phyloP scores from a whole-genome alignment of 1,140 invertebrate species.

The Heliothis virescens region DNA sequence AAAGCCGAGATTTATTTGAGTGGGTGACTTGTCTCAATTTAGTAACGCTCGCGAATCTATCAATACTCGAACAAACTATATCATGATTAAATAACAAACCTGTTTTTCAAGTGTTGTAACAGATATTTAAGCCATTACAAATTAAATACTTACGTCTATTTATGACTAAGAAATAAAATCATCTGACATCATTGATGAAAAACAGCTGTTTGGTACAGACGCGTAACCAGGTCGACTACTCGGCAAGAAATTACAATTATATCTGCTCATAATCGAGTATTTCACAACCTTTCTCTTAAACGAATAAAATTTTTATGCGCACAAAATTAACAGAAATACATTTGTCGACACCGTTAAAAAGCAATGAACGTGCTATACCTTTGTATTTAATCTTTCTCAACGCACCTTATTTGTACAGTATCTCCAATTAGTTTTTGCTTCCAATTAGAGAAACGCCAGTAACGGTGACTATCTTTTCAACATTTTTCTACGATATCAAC shows the following conservation, averaged over 20 bases:
- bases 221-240: slow-evolving; percentile 37
- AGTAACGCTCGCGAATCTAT: background rate
- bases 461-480: slow-evolving; percentile 22
- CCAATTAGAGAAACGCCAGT: slow-evolving; percentile 39
- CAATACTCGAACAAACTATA: background rate
- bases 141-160: background rate
- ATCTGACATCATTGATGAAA: slow-evolving; percentile 21
- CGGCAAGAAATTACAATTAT: slow-evolving; percentile 41
- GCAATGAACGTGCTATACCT: slow-evolving; percentile 17
- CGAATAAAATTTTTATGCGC: slow-evolving; percentile 4
- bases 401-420: slow-evolving; percentile 19
- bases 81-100: background rate
- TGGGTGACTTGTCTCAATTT: background rate
- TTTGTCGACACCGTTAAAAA: slow-evolving; percentile 28
- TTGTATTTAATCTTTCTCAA: slow-evolving; percentile 1
- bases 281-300: slow-evolving; percentile 31
- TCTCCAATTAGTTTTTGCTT: slow-evolving; percentile 36
- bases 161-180: slow-evolving; percentile 1
- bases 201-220: slow-evolving; percentile 30
- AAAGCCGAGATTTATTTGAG: background rate
- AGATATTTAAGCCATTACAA: slow-evolving; percentile 5
- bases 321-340: slow-evolving; percentile 16
- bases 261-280: slow-evolving; percentile 36
- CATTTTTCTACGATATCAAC: slow-evolving; percentile 47
- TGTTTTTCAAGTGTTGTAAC: slow-evolving; percentile 9